A percentile compares a stretch with the other conserved stretches of the same genome.
Conservation (phyloP, 2,113 vertebrate genomes). For the Xenus cinereus region DNA sequence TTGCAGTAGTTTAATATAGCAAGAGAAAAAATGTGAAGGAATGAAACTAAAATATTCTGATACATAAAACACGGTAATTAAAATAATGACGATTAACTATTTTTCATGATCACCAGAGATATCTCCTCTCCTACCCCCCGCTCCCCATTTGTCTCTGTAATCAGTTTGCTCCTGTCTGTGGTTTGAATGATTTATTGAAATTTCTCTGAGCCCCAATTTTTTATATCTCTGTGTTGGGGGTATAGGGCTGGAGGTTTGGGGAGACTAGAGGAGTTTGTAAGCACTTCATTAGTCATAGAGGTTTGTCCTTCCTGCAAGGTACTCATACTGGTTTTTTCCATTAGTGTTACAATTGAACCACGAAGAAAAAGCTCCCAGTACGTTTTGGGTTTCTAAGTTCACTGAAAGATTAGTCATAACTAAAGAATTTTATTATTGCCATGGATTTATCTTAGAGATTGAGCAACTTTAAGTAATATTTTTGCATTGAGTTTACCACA, state of each 20-base stretch:
- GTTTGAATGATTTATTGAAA: not conserved
- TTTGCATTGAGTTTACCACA: not conserved
- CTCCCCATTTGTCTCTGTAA: not conserved
- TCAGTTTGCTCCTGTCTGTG: not conserved
- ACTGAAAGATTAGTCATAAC: not conserved
- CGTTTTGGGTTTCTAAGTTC: not conserved
- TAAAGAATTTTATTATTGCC: not conserved
- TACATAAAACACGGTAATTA: not conserved
- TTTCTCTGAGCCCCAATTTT: not conserved
- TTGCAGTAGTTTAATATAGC: not conserved
- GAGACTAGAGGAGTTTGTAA: not conserved
- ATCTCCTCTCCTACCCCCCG: not conserved
- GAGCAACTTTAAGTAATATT: not conserved
- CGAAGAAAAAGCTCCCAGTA: not conserved
- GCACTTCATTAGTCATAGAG: not conserved
- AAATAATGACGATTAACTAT: not conserved
- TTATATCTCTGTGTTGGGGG: not conserved
- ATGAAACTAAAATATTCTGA: not conserved
- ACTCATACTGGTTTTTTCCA: not conserved
- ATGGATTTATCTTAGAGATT: not conserved
- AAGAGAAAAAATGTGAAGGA: not conserved
- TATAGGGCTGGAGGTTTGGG: not conserved
- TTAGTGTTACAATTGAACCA: not conserved
- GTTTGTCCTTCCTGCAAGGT: not conserved
- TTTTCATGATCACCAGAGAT: not conserved